Percentiles rank a stretch among this genome's conserved stretches.
Conservation (phyloP, 1,140 invertebrate species). For the Panulirus ornatus region DNA sequence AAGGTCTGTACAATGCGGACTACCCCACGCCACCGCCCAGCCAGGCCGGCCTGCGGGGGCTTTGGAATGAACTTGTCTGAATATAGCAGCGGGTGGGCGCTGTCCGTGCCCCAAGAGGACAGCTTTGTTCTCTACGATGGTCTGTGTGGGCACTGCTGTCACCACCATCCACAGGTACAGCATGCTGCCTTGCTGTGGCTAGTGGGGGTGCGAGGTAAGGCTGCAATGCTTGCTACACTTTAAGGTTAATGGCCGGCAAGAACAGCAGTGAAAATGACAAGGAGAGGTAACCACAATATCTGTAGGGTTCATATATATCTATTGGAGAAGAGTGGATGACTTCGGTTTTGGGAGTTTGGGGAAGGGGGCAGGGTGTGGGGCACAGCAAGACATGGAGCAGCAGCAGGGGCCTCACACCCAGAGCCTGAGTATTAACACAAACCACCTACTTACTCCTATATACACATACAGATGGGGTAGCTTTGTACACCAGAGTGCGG, state of each 20-base stretch:
- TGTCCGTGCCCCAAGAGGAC: slow-evolving; percentile 37
- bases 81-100: slow-evolving; percentile 67
- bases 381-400: not conserved
- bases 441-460: slow-evolving; percentile 72
- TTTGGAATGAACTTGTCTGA: slow-evolving; percentile 71
- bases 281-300: slow-evolving; percentile 1
- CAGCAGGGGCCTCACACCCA: slow-evolving; percentile 51
- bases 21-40: slow-evolving; percentile 57
- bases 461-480: slow-evolving; percentile 67
- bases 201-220: slow-evolving; percentile 19
- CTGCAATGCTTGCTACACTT: not conserved
- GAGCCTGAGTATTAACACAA: slow-evolving; percentile 74
- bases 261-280: slow-evolving; percentile 29
- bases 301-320: slow-evolving; percentile 48
- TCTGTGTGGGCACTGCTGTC: slow-evolving; percentile 67
- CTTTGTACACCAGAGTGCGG: slow-evolving; percentile 73
- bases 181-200: not conserved
- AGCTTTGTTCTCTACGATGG: slow-evolving; percentile 66
- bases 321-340: slow-evolving; percentile 20
- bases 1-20: slow-evolving; percentile 70
- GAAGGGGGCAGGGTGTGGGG: slow-evolving; percentile 19
- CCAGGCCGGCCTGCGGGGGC: slow-evolving; percentile 50
- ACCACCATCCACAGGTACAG: slow-evolving; percentile 39
- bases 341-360: not conserved
- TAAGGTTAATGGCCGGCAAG: not conserved